phyloP scores from a whole-genome alignment of 2,888 invertebrate species.

The Cryptocheilus praepositus region DNA sequence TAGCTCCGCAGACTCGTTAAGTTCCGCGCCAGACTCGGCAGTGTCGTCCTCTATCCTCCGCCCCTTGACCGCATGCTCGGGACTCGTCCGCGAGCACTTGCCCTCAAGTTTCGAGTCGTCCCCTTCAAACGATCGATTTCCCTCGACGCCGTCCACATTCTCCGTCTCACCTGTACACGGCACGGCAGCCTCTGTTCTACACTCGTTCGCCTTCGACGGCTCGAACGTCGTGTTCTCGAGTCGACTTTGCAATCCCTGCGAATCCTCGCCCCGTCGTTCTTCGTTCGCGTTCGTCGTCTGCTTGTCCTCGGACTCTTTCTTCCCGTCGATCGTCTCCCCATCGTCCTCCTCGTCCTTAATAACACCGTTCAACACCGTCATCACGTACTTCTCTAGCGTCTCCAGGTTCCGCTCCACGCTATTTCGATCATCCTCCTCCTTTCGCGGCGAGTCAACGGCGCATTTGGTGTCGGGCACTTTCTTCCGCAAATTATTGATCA shows the following conservation, averaged over 20 bases:
- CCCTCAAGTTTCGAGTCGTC: not conserved
- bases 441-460: slow-evolving; percentile 28
- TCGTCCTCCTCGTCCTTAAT: slow-evolving; percentile 68
- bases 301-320: slow-evolving; percentile 32
- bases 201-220: slow-evolving; percentile 61
- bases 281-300: slow-evolving; percentile 20
- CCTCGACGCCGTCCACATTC: not conserved
- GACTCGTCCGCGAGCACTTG: not conserved
- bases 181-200: slow-evolving; percentile 61
- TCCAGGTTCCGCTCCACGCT: slow-evolving; percentile 69
- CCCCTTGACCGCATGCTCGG: too few relatives aligned
- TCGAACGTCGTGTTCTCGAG: slow-evolving; percentile 34
- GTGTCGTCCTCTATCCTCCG: not conserved
- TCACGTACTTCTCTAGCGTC: slow-evolving; percentile 70
- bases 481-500: slow-evolving; percentile 70
- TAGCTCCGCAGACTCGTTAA: not conserved
- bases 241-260: slow-evolving; percentile 29
- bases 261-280: slow-evolving; percentile 28
- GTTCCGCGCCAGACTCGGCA: not conserved
- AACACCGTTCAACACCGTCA: slow-evolving; percentile 71
- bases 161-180: slow-evolving; percentile 21
- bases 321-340: slow-evolving; percentile 19
- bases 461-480: slow-evolving; percentile 63
- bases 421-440: slow-evolving; percentile 51
- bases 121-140: not conserved